Base-by-base conservation (phyloP, 2,113 vertebrate species). In the Engystomops pustulosus region DNA sequence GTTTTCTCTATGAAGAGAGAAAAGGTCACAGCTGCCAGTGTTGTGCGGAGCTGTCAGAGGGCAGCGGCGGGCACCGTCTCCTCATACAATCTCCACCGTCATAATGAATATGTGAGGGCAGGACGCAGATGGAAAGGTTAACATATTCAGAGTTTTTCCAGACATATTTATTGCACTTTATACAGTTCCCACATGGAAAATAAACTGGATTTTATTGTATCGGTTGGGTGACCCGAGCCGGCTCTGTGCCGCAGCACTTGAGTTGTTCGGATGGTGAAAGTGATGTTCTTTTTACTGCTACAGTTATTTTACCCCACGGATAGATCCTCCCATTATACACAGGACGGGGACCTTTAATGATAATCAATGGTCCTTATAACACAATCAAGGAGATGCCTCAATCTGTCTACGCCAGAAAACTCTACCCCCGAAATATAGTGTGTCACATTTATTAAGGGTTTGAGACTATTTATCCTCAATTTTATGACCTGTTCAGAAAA, bases 111-210 rank as follows among this genome's bases (percentile, higher is more conserved):
- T 38, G 74, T 77, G 32, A 25, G 74, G 36, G 32, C 15, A 15
- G 74, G 41, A 18, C 25, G 15, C 74, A 38, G 17, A 77, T 36
- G 51, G 51, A 77, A 77, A 77, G 74, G 74, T 55, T 58, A 77
- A 77, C 74, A 55, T 77, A 77, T 77, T 77, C 74, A 77, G 30
- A 58, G 49, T 34, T 36, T 77, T 49, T 58, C 20, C n/a, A 58
- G 74, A 77, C 74, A 77, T 77, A 77, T 58, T 49, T 51, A 23
- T 36, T 38, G 49, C 51, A 55, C 74, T 77, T 77, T 77, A 47
- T 58, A 38, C 74, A 23, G 27, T 58, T 55, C 27, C 51, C 74
- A 55, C 30, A 38, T 77, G 17, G 74, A 55, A 77, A 77, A 77
- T 77, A 58, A 58, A 77, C 30, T 38, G 15, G 12, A 47, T 14